Percentiles rank a stretch among this genome's conserved stretches.
Conservation (phyloP, 1,140 invertebrate species). For the Cardiocondyla obscurior region DNA sequence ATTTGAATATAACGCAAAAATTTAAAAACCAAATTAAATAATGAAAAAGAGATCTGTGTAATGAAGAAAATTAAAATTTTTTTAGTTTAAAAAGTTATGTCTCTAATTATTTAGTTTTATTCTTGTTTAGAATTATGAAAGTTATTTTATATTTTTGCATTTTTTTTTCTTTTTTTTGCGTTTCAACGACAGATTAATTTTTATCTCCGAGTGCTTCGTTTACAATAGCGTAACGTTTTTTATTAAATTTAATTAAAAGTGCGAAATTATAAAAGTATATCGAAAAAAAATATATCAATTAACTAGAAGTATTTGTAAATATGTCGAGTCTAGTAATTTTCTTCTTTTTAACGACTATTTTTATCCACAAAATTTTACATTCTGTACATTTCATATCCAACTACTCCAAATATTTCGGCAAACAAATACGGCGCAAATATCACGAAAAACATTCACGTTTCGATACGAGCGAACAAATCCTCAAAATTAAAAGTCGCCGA, state of each 20-base stretch:
- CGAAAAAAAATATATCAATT: not conserved
- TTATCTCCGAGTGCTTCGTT: too few species aligned
- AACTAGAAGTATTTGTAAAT: not conserved
- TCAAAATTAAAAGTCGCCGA: conserved; percentile 65
- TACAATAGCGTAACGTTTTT: too few species aligned
- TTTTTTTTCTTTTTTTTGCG: too few species aligned
- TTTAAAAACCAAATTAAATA: too few species aligned
- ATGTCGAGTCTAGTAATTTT: not conserved
- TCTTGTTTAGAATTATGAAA: too few species aligned
- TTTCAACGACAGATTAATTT: too few species aligned
- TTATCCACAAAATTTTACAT: not conserved
- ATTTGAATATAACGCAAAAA: not conserved
- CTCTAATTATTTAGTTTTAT: too few species aligned
- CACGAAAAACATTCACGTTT: conserved; percentile 46
- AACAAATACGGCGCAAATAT: conserved; percentile 45
- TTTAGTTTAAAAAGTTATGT: too few species aligned
- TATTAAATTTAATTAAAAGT: not conserved
- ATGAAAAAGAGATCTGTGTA: too few species aligned
- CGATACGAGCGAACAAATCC: not conserved
- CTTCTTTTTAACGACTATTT: not conserved
- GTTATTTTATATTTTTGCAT: too few species aligned
- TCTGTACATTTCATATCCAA: not conserved
- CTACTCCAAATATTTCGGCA: not conserved
- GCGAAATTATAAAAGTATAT: not conserved
- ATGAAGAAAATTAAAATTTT: too few species aligned